These are phyloP conservation scores for Pyxicephalus adspersus DNA, from an alignment of 2,113 vertebrate species.

Conservation along the genomic window DNA sequence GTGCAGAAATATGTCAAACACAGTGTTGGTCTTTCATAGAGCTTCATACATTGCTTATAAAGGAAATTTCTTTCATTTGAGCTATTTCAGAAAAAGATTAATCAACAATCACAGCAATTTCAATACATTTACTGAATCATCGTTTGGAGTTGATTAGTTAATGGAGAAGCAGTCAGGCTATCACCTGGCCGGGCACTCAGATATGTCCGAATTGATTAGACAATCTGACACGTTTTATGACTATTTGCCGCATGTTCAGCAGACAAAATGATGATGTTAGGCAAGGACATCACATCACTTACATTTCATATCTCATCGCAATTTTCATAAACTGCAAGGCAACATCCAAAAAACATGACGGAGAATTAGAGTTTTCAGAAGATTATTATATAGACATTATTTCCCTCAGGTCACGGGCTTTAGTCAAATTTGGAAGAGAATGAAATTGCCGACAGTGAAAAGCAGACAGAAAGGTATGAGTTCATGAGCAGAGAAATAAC, in stretches of 20 bases:
- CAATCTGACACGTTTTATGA: constrained; percentile 58
- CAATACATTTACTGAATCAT: constrained; percentile 26
- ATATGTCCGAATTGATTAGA: constrained; percentile 31
- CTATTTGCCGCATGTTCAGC: constrained; percentile 72
- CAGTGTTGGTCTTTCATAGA: not conserved
- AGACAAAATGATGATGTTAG: constrained; percentile 84
- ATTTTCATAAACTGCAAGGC: constrained; percentile 87
- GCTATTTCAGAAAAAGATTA: not conserved
- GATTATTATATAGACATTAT: constrained; percentile 99
- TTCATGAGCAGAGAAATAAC: constrained; percentile 99
- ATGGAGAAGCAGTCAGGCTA: not conserved
- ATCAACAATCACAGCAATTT: not conserved
- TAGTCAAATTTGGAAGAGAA: constrained; percentile 98
- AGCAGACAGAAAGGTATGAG: constrained; percentile 94
- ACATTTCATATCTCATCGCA: constrained; percentile 84
- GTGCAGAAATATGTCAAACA: too few species aligned
- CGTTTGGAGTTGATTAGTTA: constrained; percentile 9
- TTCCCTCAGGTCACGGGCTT: constrained; percentile 96
- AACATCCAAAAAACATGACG: constrained; percentile 82
- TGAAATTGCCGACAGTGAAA: constrained; percentile 97
- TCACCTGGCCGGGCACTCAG: constrained; percentile 2
- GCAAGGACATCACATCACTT: constrained; percentile 82
- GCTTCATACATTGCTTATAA: not conserved
- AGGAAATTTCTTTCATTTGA: not conserved
- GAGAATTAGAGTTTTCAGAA: constrained; percentile 92